phyloP scores from a whole-genome alignment of 2,113 vertebrate species.

The Sakesphorus luctuosus region DNA sequence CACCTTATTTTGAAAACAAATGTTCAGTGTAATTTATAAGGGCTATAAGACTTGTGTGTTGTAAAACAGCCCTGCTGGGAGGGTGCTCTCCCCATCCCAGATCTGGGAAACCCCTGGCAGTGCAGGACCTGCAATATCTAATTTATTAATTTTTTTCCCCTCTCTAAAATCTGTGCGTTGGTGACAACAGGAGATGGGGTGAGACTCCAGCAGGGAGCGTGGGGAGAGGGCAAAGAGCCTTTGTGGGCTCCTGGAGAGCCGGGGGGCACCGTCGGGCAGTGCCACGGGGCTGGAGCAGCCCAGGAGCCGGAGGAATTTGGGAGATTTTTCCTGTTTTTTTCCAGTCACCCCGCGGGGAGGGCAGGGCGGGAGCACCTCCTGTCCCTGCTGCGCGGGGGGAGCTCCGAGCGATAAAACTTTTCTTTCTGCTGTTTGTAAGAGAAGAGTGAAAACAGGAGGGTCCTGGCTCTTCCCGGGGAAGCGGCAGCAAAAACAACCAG shows the following conservation, averaged over 20 bases:
- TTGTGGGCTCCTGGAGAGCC: neutral
- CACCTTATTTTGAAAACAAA: neutral
- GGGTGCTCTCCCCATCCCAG: neutral
- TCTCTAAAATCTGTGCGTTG: neutral
- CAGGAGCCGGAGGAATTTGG: neutral
- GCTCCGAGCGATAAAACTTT: accelerated
- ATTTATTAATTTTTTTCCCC: accelerated
- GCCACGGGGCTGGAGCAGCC: neutral
- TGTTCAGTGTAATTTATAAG: accelerated
- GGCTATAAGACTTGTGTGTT: neutral
- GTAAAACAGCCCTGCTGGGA: neutral
- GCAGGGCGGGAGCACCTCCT: neutral
- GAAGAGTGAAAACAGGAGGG: neutral
- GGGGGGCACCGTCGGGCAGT: neutral
- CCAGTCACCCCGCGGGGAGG: no score
- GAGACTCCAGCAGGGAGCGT: neutral
- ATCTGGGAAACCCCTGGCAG: neutral
- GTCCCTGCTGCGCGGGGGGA: accelerated
- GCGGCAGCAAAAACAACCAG: neutral
- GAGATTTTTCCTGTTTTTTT: no score
- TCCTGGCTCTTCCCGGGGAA: neutral
- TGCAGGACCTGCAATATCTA: neutral
- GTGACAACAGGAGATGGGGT: neutral
- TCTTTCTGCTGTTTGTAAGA: neutral
- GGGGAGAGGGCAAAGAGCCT: no score